A percentile compares a stretch with the other conserved stretches of the same genome.
These are phyloP conservation scores for Eurytoma adleriae DNA, from an alignment of 2,888 invertebrate genomes.

Conservation along the genomic window DNA sequence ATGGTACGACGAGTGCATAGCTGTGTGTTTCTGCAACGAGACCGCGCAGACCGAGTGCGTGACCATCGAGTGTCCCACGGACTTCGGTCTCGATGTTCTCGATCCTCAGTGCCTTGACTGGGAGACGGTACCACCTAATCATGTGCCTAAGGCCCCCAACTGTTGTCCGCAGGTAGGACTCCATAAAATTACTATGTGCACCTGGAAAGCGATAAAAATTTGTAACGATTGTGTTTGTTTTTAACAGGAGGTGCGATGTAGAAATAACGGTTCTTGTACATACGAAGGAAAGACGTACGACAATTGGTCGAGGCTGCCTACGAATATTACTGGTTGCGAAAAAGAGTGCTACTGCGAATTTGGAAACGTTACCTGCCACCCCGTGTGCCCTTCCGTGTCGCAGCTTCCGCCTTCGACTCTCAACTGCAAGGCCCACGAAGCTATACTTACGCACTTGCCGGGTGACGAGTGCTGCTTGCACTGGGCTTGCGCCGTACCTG, in stretches of 20 bases:
- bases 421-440: slow-evolving; percentile 83
- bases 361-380: slow-evolving; percentile 90
- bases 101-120: slow-evolving; percentile 91
- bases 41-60: slow-evolving; percentile 84
- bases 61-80: slow-evolving; percentile 88
- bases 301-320: slow-evolving; percentile 90
- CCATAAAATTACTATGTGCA: neutral
- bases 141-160: slow-evolving; percentile 84
- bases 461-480: slow-evolving; percentile 91
- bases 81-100: slow-evolving; percentile 89
- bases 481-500: slow-evolving; percentile 79
- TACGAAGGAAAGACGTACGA: slow-evolving; percentile 81
- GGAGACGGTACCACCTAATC: slow-evolving; percentile 88
- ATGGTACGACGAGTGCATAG: slow-evolving; percentile 87
- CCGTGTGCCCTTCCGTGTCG: slow-evolving; percentile 87
- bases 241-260: slow-evolving; percentile 83
- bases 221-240: neutral
- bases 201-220: neutral
- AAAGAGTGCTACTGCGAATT: slow-evolving; percentile 91
- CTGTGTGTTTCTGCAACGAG: slow-evolving; percentile 86
- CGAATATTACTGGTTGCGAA: slow-evolving; percentile 89
- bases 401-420: slow-evolving; percentile 86
- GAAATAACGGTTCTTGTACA: slow-evolving; percentile 89
- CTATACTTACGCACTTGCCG: slow-evolving; percentile 81
- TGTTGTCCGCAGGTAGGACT: slow-evolving; percentile 82